Base-by-base conservation (phyloP, 2,888 invertebrate species). In the Hydropsyche betteni region DNA sequence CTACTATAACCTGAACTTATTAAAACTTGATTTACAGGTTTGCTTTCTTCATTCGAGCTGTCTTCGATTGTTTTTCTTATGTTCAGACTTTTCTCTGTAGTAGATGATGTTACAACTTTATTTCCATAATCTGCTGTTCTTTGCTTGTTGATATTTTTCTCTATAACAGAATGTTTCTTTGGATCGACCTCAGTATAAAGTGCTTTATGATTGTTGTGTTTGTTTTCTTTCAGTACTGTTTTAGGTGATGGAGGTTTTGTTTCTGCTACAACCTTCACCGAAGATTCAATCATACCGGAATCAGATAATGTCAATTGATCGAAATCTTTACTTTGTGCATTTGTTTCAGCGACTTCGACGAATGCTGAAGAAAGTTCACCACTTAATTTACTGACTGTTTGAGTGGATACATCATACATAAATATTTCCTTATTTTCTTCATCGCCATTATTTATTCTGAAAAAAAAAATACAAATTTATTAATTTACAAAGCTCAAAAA, bases 321-420 rank as follows among this genome's bases (percentile, higher is more conserved):
- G 78, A 90, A 85, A 79, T 91, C 91, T 84, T 90, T 89, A 79
- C 90, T 90, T 68, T 89, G 85, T 7, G 94, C 91, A 84, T 95
- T 95, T 80, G 93, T 94, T 85, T 95, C 95, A 33, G 95, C 95
- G 64, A 94, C 95, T 82, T 93, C 93, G 1, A 95, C 94, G 81
- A 95, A 95, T 52, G 95, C 94, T 71, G 91, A 90, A 4, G 95
- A 95, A 71, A 95, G 86, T 81, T 94, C 94, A 1, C 95, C 95
- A 80, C 90, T 91, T 33, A 95, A 85, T 84, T 92, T 94, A 83
- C 90, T 94, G 2, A 94, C 92, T 55, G 89, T 90, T 81, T 92
- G 90, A 4, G 92, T 91, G 77, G 88, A 85, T 64, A 94, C 90
- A 82, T 95, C 95, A 83, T 94, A 95, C 95, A 95, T 95, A 84